A percentile compares a stretch with the other conserved stretches of the same genome.
These are phyloP conservation scores for Electrona antarctica DNA, from an alignment of 2,113 vertebrate genomes.

Conservation along the genomic window DNA sequence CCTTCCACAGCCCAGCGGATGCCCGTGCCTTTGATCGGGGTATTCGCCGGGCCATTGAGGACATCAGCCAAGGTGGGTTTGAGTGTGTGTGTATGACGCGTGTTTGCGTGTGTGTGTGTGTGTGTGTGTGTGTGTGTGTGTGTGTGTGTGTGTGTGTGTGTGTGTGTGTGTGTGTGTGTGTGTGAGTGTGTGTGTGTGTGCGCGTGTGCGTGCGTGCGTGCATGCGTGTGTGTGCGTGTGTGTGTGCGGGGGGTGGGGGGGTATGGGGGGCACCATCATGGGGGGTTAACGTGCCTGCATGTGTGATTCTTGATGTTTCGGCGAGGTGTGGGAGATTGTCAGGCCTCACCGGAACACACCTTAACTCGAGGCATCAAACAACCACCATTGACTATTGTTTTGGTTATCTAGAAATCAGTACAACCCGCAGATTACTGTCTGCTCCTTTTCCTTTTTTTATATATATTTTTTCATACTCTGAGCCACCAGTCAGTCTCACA, in stretches of 20 bases:
- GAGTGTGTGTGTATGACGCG: neutral
- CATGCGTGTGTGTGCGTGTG: too few relatives aligned
- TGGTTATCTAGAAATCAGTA: conserved; percentile 43
- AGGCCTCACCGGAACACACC: conserved; percentile 22
- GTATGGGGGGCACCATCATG: too few relatives aligned
- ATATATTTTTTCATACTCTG: neutral
- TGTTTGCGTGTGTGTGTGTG: conserved; percentile 24
- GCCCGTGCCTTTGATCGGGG: conserved; percentile 98
- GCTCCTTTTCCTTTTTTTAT: conserved; percentile 1
- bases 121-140: conserved; percentile 8
- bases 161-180: conserved; percentile 23
- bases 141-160: conserved; percentile 10
- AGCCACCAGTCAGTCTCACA: neutral
- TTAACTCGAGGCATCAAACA: conserved; percentile 28
- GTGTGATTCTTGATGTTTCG: conserved; percentile 4
- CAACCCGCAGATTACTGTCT: conserved; percentile 13
- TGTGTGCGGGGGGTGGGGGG: neutral
- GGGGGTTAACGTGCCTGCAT: neutral
- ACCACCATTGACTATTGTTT: conserved; percentile 39
- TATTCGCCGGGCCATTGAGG: conserved; percentile 94
- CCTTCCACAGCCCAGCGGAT: conserved; percentile 99
- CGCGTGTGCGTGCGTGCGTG: too few relatives aligned
- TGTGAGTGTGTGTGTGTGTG: too few relatives aligned
- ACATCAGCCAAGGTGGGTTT: conserved; percentile 91
- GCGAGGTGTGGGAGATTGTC: conserved; percentile 27